Base-by-base conservation (phyloP, 2,888 invertebrate genomes). In the Epinotia brunnichana region DNA sequence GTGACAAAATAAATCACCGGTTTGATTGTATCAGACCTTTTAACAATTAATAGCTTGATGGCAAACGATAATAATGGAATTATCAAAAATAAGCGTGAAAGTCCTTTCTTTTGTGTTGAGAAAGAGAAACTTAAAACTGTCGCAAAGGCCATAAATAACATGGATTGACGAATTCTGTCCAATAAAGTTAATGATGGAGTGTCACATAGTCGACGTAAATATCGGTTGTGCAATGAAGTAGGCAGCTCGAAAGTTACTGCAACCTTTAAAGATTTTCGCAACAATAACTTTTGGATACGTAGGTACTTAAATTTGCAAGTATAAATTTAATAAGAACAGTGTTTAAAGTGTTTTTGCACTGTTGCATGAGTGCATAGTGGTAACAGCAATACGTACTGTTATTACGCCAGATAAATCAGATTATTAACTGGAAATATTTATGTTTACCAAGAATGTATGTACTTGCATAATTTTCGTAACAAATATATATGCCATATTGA, bases 51-150 rank as follows among this genome's bases (percentile, higher is more conserved):
- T 79, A 57, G 74, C 61, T 70, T 67, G 54, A 75, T 78, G 76
- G 70, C 71, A 70, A 70, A 76, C 76, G 70, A 80, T 76, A 75
- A 77, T 74, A 75, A 76, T 70, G 74, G 62, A 75, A 76, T 76
- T 76, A 70, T 78, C 74, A 60, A 64, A 77, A 78, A 78, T 76
- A 76, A 78, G 77, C 74, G 80, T 75, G 79, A 80, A 79, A 81
- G 80, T 75, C 69, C 61, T 68, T 56, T 76, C 73, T 69, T 74
- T 75, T 67, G 70, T 74, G 64, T 61, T 61, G 53, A 71, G 70
- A 74, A 70, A 70, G 73, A 73, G 75, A 76, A 75, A 76, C 72
- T 69, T 64, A 66, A 72, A 77, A 76, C 68, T 76, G 77, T 78
- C 72, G 59, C 74, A 76, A 60, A 56, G 64, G 54, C 60, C 44